Base-by-base conservation (phyloP, 2,113 vertebrate genomes). In the Eublepharis macularius region DNA sequence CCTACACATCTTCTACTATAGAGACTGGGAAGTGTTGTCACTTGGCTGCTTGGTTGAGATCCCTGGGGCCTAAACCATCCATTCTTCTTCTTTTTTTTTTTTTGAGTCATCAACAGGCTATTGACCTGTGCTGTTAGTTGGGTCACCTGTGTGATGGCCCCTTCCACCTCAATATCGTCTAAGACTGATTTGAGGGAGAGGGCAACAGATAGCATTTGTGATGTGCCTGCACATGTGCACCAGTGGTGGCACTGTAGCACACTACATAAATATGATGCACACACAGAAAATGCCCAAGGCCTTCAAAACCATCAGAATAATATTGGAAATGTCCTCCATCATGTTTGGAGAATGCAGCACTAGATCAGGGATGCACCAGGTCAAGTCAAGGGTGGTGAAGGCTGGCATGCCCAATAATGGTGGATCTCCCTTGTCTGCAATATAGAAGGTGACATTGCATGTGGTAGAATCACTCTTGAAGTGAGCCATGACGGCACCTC, bases 31-130 rank as follows among this genome's bases (percentile, higher is more conserved):
- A 90, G 47, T 86, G 88, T 47, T 91, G 80, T 2, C 29, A 11
- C 24, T 77, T 73, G n/a, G 89, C 54, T 10, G 81, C 82, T 29
- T 43, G 82, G 16, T 89, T 90, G 32, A 87, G 57, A 34, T 89
- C 78, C 29, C 81, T 10, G 43, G 84, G 84, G 16, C 36, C 66
- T 69, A 72, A 3, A 17, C 17, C 4, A 54, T 19, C 51, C 51
- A 19, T 54, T 54, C 10, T 54, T 3, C 10, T 19, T 13, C 49
- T 17, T 54, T 54, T 54, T n/a, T n/a, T n/a, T n/a, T n/a, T n/a
- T n/a, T n/a, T n/a, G n/a, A n/a, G n/a, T n/a, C n/a, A 82, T 54
- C 36, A 80, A 72, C 3, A 86, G 51, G 60, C 76, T 81, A 60
- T 82, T 87, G 1, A 88, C 74, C 84, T 78, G 86, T 32, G 9